A percentile compares a stretch with the other conserved stretches of the same genome.
These are phyloP conservation scores for Heliconius charithonia DNA, from an alignment of 2,888 invertebrate species.

Conservation along the genomic window DNA sequence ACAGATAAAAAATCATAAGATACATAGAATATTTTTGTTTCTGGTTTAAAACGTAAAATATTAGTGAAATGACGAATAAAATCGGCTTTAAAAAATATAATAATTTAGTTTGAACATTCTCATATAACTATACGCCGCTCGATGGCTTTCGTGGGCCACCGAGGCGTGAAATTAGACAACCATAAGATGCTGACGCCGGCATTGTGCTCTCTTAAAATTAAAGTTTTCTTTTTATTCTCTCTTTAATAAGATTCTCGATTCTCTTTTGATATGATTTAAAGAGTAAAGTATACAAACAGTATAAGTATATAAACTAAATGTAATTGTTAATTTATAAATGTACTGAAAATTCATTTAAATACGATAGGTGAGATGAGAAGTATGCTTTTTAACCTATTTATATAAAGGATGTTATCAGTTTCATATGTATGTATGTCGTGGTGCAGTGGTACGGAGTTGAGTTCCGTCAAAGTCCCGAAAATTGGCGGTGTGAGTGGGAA, in stretches of 20 bases:
- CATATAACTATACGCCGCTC: conserved; percentile 45
- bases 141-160: conserved; percentile 59
- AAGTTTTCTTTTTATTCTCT: conserved; percentile 23
- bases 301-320: background rate
- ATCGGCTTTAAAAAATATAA: conserved; percentile 40
- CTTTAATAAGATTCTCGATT: background rate
- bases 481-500: too few species aligned
- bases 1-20: background rate
- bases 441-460: too few species aligned
- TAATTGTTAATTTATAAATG: background rate
- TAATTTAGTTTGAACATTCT: conserved; percentile 43
- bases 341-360: background rate
- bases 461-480: background rate
- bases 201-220: conserved; percentile 38
- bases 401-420: background rate
- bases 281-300: background rate
- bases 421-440: background rate
- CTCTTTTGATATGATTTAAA: conserved; percentile 2
- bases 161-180: conserved; percentile 65
- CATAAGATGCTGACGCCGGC: conserved; percentile 47
- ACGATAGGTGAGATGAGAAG: too few species aligned
- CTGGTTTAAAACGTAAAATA: background rate
- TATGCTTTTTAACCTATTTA: background rate
- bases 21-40: background rate
- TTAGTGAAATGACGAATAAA: background rate